phyloP scores from a whole-genome alignment of 2,888 invertebrate genomes.

The Spilosoma lubricipeda region DNA sequence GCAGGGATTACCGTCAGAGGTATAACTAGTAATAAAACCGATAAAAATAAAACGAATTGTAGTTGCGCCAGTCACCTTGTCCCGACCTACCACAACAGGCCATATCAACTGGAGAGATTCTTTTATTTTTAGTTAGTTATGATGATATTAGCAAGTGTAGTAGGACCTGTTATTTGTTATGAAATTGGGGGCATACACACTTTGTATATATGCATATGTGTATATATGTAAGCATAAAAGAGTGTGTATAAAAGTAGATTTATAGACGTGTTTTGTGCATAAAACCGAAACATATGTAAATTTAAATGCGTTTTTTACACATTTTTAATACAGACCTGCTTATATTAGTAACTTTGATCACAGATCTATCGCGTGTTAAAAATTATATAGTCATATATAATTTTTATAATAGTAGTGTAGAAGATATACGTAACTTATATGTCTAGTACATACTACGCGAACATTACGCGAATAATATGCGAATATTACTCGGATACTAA shows the following conservation, averaged over 20 bases:
- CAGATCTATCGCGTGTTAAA: background rate
- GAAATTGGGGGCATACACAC: background rate
- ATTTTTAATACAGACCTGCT: background rate
- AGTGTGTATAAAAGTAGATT: background rate
- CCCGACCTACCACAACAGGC: conserved; percentile 23
- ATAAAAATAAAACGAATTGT: background rate
- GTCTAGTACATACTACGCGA: too few species aligned
- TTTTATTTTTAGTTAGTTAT: conserved; percentile 6
- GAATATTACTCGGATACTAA: too few species aligned
- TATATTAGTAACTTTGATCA: background rate
- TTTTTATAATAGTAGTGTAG: background rate
- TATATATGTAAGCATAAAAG: background rate
- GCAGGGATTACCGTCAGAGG: background rate
- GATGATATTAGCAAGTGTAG: conserved; percentile 9
- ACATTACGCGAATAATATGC: too few species aligned
- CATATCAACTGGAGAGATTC: conserved; percentile 3
- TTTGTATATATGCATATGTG: background rate
- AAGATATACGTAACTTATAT: too few species aligned
- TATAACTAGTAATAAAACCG: background rate
- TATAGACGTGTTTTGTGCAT: background rate
- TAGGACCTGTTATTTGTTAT: conserved; percentile 9
- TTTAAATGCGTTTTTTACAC: background rate
- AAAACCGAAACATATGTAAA: background rate
- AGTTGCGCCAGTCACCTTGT: conserved; percentile 19
- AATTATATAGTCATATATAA: too few species aligned